Evolutionary conservation across 2,888 invertebrate genomes (phyloP).

Genomic region (Spodoptera picta): DNA sequence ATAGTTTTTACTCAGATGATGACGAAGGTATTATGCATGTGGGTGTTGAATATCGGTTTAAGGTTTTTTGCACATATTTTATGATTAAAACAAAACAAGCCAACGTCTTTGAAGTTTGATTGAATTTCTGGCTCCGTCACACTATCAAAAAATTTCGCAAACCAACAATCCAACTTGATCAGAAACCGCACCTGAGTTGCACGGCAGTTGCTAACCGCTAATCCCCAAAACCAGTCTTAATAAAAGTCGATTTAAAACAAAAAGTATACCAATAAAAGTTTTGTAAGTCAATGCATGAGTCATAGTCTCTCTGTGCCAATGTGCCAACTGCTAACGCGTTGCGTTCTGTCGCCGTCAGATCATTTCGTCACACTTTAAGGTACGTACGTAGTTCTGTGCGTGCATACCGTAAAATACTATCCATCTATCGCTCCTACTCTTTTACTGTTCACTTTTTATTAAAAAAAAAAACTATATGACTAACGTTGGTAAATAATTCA

Average conservation of each 20-base stretch:
- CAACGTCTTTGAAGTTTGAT: too few relatives aligned
- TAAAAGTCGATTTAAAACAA: conserved; percentile 9
- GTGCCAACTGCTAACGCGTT: conserved; percentile 17
- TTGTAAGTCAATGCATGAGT: conserved; percentile 24
- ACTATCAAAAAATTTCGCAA: too few relatives aligned
- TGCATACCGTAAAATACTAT: conserved; percentile 41
- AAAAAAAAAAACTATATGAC: conserved; percentile 21
- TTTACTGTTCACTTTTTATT: conserved; percentile 26
- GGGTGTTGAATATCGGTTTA: too few relatives aligned
- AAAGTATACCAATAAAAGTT: conserved; percentile 5
- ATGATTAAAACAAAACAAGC: too few relatives aligned
- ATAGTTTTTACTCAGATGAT: too few relatives aligned
- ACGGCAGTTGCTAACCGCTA: too few relatives aligned
- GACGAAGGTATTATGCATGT: too few relatives aligned
- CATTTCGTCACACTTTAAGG: conserved; percentile 34
- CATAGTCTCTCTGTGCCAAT: conserved; percentile 21
- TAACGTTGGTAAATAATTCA: conserved; percentile 44
- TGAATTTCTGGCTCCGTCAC: too few relatives aligned
- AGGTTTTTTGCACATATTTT: too few relatives aligned
- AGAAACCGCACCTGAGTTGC: too few relatives aligned
- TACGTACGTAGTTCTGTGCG: conserved; percentile 43
- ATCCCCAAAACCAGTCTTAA: too few relatives aligned
- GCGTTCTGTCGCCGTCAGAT: conserved; percentile 31
- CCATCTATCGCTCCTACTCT: conserved; percentile 35
- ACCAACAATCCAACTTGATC: too few relatives aligned